phyloP scores from a whole-genome alignment of 2,797 vertebrate genomes.

The Nyctalus aviator region DNA sequence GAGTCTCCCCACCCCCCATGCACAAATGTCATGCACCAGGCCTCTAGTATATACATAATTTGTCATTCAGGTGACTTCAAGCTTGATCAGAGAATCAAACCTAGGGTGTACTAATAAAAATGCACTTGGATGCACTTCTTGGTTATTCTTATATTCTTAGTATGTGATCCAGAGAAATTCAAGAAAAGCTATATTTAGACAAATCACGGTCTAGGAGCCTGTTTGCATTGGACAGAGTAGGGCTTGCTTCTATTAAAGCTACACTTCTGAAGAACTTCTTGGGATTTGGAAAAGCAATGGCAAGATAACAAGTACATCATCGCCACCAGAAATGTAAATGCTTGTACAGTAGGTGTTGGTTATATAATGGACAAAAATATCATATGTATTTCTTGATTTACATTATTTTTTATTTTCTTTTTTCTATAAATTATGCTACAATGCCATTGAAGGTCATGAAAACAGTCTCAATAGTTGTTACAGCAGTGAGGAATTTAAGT shows the following conservation, averaged over 20 bases:
- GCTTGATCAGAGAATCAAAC: background rate
- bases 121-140: background rate
- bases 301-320: background rate
- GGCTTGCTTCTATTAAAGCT: background rate
- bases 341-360: background rate
- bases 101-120: background rate
- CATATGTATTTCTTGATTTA: background rate
- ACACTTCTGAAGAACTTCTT: background rate
- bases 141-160: background rate
- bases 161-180: background rate
- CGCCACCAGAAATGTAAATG: background rate
- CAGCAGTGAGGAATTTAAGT: background rate
- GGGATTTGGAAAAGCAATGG: background rate
- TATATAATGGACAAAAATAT: background rate
- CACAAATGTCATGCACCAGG: no score
- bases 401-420: background rate
- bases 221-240: background rate
- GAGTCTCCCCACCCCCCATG: no score
- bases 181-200: background rate
- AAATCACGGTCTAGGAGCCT: background rate
- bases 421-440: constrained; percentile 10
- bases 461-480: background rate
- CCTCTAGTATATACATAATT: background rate
- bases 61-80: background rate
- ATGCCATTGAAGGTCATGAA: background rate